phyloP scores from a whole-genome alignment of 2,113 vertebrate species.

The Microcebus griseorufus region DNA sequence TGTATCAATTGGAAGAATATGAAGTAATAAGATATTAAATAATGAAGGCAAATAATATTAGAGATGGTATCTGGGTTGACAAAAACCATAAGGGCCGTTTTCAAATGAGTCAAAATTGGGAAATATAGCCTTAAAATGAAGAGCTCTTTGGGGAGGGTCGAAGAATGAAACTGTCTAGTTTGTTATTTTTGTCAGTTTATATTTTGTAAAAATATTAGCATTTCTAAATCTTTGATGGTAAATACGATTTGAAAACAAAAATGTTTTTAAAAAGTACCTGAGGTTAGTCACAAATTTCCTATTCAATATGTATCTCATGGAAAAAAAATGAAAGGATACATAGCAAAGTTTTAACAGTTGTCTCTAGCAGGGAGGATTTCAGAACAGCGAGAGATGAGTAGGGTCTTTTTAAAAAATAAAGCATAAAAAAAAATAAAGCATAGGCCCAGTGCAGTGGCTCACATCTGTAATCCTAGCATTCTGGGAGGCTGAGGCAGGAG shows the following conservation, averaged over 20 bases:
- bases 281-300: neutral
- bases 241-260: neutral
- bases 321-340: neutral
- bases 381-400: neutral
- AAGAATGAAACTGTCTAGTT: neutral
- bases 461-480: neutral
- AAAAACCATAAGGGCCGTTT: neutral
- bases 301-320: neutral
- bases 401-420: neutral
- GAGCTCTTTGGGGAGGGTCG: neutral
- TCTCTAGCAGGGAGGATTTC: neutral
- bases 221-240: slow-evolving; percentile 17
- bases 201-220: neutral
- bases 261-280: neutral
- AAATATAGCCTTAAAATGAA: neutral
- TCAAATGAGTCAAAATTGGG: neutral
- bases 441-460: neutral
- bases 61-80: neutral
- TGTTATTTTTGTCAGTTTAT: neutral
- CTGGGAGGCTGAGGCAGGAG: neutral
- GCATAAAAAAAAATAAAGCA: neutral
- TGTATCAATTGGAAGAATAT: neutral
- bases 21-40: too few relatives aligned
- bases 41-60: too few relatives aligned
- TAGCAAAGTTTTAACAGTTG: neutral